phyloP scores from a whole-genome alignment of 2,797 vertebrate species.

The Hoplostethus mediterraneus region DNA sequence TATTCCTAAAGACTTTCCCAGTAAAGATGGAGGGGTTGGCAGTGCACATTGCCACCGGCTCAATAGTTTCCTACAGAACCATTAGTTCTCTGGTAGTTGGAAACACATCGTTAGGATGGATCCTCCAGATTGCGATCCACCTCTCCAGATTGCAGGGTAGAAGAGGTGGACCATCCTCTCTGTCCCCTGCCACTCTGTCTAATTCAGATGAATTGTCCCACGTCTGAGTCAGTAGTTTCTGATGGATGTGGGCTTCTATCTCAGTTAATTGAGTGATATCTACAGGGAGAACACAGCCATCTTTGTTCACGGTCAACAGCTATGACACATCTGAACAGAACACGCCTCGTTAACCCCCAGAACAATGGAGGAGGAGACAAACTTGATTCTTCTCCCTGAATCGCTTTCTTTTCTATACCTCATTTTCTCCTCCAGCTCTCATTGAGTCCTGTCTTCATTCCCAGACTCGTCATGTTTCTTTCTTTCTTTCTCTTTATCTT shows the following conservation, averaged over 20 bases:
- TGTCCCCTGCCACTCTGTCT: constrained; percentile 45
- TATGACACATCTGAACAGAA: constrained; percentile 49
- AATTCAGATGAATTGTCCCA: constrained; percentile 61
- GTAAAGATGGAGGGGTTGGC: constrained; percentile 8
- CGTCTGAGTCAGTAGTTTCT: constrained; percentile 22
- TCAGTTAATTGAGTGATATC: constrained; percentile 56
- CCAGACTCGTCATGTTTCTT: constrained; percentile 7
- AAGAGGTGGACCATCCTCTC: constrained; percentile 6
- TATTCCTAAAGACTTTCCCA: constrained; percentile 31
- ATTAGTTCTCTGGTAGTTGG: constrained; percentile 12
- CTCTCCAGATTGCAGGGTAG: constrained; percentile 9
- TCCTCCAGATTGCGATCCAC: constrained; percentile 29
- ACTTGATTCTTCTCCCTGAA: constrained; percentile 21
- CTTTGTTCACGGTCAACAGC: constrained; percentile 54
- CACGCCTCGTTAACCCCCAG: constrained; percentile 29
- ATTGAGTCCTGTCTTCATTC: constrained; percentile 3
- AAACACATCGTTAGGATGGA: constrained; percentile 24
- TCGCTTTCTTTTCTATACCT: constrained; percentile 16
- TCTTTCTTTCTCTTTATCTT: not conserved
- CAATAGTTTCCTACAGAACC: constrained; percentile 11
- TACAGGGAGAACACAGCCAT: constrained; percentile 34
- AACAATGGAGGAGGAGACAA: constrained; percentile 39
- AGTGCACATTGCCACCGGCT: constrained; percentile 2
- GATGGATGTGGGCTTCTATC: constrained; percentile 51
- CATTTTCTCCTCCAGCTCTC: not conserved